A percentile compares a stretch with the other conserved stretches of the same genome.
These are phyloP conservation scores for Mythimna albipuncta DNA, from an alignment of 2,888 invertebrate species.

Conservation along the genomic window DNA sequence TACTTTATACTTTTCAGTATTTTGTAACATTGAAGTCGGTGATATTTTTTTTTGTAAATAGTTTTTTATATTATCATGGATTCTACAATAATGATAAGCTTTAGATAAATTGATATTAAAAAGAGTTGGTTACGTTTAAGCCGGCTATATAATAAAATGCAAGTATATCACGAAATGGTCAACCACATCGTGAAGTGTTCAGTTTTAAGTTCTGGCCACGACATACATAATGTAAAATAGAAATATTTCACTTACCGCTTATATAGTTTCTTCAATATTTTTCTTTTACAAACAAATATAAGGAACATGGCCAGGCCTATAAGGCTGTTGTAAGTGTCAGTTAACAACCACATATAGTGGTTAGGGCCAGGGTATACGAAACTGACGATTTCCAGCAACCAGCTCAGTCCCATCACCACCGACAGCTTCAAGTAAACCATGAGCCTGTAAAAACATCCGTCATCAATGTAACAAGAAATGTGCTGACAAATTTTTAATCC, in stretches of 20 bases:
- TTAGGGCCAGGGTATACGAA: slow-evolving; percentile 67
- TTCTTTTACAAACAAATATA: slow-evolving; percentile 83
- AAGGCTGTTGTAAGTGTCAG: slow-evolving; percentile 81
- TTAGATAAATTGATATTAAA: too few species aligned
- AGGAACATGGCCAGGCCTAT: slow-evolving; percentile 82
- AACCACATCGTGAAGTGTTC: too few species aligned
- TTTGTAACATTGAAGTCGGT: too few species aligned
- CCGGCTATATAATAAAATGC: too few species aligned
- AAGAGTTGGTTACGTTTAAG: too few species aligned
- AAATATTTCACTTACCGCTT: slow-evolving; percentile 71
- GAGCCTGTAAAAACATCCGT: slow-evolving; percentile 68
- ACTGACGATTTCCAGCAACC: slow-evolving; percentile 83
- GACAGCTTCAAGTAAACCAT: slow-evolving; percentile 83
- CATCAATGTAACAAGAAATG: too few species aligned
- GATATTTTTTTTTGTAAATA: too few species aligned
- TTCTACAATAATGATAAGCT: too few species aligned
- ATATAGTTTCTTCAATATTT: slow-evolving; percentile 73
- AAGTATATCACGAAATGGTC: too few species aligned
- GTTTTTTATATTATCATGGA: too few species aligned
- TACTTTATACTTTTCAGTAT: too few species aligned
- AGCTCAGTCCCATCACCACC: slow-evolving; percentile 85
- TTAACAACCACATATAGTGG: slow-evolving; percentile 73
- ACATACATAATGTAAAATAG: not conserved
- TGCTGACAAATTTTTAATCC: too few species aligned
- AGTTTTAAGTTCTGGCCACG: not conserved